Conservation (phyloP, 2,888 invertebrate genomes). For the Petrolisthes cinctipes region DNA sequence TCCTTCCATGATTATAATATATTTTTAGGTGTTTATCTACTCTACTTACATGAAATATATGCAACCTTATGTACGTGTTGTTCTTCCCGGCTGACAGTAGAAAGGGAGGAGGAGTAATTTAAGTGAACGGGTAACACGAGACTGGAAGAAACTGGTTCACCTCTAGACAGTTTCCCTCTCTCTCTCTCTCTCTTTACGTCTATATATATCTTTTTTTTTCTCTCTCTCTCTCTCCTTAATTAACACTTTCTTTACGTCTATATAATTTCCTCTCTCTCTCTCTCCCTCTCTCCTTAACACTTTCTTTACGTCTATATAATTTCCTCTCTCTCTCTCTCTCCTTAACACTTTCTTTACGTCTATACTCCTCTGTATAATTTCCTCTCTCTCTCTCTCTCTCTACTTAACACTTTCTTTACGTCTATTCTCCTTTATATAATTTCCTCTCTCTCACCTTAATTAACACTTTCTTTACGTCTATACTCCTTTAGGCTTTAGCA, state of each 20-base stretch:
- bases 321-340: background rate
- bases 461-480: no score
- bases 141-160: no score
- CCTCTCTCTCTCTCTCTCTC: background rate
- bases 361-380: background rate
- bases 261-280: background rate
- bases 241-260: background rate
- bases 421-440: background rate
- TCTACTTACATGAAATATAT: no score
- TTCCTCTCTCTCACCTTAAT: background rate
- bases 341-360: background rate
- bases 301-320: background rate
- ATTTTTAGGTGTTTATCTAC: no score
- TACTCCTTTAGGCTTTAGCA: no score
- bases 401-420: background rate
- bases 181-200: background rate
- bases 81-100: no score
- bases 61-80: no score
- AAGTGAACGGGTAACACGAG: no score
- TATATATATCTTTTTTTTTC: no score
- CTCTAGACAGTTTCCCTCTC: background rate
- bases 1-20: no score
- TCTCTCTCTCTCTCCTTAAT: no score
- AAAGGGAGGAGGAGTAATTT: no score
- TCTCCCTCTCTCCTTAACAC: background rate